Evolutionary conservation across 2,113 vertebrate species (phyloP).

Genomic region (crab-eating macaque (Macaca fascicularis)): T2T-MFA8v1.1 NC_088387.1:120371501-120372000

Average conservation of each 20-base stretch:
- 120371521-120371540: too few relatives aligned
- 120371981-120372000: neutral
- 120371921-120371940: too few relatives aligned
- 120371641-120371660: neutral
- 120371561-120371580: neutral
- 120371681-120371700: neutral
- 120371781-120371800: neutral
- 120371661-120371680: neutral
- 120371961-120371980: neutral
- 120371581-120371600: neutral
- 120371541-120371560: too few relatives aligned
- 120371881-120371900: too few relatives aligned
- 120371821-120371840: neutral
- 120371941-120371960: too few relatives aligned
- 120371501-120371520: too few relatives aligned
- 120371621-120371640: neutral
- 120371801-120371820: neutral
- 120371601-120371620: neutral
- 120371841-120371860: too few relatives aligned
- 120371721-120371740: neutral
- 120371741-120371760: neutral
- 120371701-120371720: neutral
- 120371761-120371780: neutral
- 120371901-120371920: too few relatives aligned
- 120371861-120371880: too few relatives aligned